Evolutionary conservation across 2,888 invertebrate genomes (phyloP).

Genomic region (Listrodromus nycthemerus): DNA sequence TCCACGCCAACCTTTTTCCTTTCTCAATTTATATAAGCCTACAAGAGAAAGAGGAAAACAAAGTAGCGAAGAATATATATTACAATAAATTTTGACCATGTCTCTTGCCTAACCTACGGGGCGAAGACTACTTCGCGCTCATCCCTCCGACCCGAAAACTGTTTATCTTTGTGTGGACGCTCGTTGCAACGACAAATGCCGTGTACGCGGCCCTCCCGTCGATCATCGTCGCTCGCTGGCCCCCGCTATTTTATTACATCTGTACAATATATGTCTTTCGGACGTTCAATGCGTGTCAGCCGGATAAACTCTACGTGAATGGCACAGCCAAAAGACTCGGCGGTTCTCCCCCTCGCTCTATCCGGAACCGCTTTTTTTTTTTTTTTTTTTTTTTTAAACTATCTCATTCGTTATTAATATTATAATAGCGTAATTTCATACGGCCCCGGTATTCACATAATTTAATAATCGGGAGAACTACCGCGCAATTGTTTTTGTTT

Average conservation of each 20-base stretch:
- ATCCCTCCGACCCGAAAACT: background rate
- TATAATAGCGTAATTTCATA: background rate
- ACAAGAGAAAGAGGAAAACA: slow-evolving; percentile 47
- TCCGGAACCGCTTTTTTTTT: slow-evolving; percentile 24
- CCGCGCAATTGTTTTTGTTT: slow-evolving; percentile 27
- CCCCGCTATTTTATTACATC: slow-evolving; percentile 20
- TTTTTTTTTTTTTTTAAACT: slow-evolving; percentile 20
- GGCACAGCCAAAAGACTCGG: slow-evolving; percentile 83
- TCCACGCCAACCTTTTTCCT: slow-evolving; percentile 29
- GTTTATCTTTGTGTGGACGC: slow-evolving; percentile 5
- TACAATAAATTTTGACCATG: slow-evolving; percentile 66
- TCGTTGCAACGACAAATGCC: slow-evolving; percentile 8
- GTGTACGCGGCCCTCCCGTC: background rate
- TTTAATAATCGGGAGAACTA: slow-evolving; percentile 33
- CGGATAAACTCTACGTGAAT: slow-evolving; percentile 81
- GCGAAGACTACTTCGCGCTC: slow-evolving; percentile 16
- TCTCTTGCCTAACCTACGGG: slow-evolving; percentile 56
- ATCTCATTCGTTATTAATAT: slow-evolving; percentile 2
- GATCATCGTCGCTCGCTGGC: slow-evolving; percentile 3
- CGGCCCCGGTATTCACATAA: slow-evolving; percentile 23
- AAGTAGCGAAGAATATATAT: slow-evolving; percentile 62
- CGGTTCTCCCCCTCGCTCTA: slow-evolving; percentile 69
- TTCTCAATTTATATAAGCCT: slow-evolving; percentile 40
- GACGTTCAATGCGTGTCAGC: slow-evolving; percentile 72
- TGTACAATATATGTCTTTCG: slow-evolving; percentile 55